Evolutionary conservation across 2,113 vertebrate species (phyloP).

Genomic region (Ranitomeya imitator): DNA sequence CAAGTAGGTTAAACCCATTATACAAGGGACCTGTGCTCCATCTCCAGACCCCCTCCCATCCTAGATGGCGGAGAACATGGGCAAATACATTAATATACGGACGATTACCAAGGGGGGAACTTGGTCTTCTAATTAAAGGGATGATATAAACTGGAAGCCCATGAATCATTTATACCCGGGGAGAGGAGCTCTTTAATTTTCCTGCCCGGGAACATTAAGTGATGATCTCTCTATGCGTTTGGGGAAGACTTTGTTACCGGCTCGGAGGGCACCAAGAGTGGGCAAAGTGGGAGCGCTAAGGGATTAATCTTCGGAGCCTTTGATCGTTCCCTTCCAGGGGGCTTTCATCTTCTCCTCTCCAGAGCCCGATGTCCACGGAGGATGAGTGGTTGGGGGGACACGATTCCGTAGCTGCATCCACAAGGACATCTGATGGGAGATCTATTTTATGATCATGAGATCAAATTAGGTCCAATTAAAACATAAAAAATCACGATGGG

Average conservation of each 20-base stretch:
- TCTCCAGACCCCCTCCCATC: not conserved
- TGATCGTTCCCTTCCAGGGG: not conserved
- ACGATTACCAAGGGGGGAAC: slow-evolving; percentile 19
- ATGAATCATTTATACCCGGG: slow-evolving; percentile 51
- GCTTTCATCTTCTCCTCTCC: not conserved
- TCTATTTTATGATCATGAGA: no score
- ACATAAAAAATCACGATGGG: not conserved
- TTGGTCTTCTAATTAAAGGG: slow-evolving; percentile 42
- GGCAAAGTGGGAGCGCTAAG: slow-evolving; percentile 34
- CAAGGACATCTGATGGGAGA: no score
- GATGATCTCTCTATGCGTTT: slow-evolving; percentile 28
- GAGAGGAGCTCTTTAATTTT: slow-evolving; percentile 38
- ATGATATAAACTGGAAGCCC: not conserved
- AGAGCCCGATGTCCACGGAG: not conserved
- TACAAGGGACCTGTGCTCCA: not conserved
- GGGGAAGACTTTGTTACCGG: slow-evolving; percentile 24
- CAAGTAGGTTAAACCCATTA: slow-evolving; percentile 4
- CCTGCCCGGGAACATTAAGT: slow-evolving; percentile 37
- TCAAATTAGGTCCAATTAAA: no score
- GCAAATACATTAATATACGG: slow-evolving; percentile 10
- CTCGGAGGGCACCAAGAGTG: slow-evolving; percentile 17
- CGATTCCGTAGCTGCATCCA: not conserved
- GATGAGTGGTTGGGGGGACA: not conserved
- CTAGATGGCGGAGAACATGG: no score
- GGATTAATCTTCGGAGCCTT: slow-evolving; percentile 36